Evolutionary conservation across 2,888 invertebrate genomes (phyloP).

Genomic region (Gymnoscelis rufifasciata): DNA sequence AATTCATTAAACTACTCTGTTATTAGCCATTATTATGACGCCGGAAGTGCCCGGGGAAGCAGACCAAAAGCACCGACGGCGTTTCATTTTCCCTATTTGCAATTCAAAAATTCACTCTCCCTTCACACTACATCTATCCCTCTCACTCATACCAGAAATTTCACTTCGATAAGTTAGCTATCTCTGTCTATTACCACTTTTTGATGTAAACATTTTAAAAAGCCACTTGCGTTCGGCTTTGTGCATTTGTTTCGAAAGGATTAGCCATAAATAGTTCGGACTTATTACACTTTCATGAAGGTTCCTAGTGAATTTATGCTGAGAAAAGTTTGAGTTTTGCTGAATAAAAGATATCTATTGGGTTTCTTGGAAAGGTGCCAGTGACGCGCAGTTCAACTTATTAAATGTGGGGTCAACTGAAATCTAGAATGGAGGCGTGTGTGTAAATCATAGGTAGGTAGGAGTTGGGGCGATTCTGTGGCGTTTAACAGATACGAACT

Average conservation of each 20-base stretch:
- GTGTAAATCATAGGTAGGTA: constrained; percentile 5
- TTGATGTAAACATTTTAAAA: constrained; percentile 47
- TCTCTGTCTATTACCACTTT: constrained; percentile 48
- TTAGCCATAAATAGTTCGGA: constrained; percentile 76
- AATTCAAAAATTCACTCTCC: constrained; percentile 73
- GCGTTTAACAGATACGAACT: neutral
- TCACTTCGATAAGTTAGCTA: constrained; percentile 34
- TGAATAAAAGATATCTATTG: constrained; percentile 77
- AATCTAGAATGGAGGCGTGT: constrained; percentile 20
- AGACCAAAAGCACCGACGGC: constrained; percentile 45
- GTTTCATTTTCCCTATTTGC: constrained; percentile 73
- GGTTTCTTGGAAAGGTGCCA: constrained; percentile 63
- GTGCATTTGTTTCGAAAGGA: constrained; percentile 73
- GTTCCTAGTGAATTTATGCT: constrained; percentile 68
- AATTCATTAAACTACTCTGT: constrained; percentile 70
- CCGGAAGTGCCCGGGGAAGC: constrained; percentile 58
- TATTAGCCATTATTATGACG: constrained; percentile 72
- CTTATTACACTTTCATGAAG: constrained; percentile 77
- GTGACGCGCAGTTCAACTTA: constrained; percentile 50
- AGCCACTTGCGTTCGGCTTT: constrained; percentile 55
- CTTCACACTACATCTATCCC: constrained; percentile 36
- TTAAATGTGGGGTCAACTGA: constrained; percentile 43
- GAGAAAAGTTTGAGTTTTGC: constrained; percentile 73
- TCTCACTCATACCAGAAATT: constrained; percentile 30
- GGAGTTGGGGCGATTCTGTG: neutral